Evolutionary conservation across 23 tunicate genomes (phyloP).

Genomic region (Trididemnum clinides): DNA sequence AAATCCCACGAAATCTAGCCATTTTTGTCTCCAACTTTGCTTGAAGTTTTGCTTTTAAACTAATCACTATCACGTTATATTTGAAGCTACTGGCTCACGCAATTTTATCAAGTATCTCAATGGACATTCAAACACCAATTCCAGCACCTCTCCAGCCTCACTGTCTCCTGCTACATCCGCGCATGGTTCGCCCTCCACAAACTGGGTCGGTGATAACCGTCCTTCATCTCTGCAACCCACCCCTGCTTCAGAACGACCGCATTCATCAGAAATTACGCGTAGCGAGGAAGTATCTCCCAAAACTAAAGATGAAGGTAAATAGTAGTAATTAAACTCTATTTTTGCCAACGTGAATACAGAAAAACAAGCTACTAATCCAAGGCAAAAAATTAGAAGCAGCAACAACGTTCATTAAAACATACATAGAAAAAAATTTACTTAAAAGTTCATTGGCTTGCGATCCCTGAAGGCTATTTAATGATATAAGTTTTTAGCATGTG

Average conservation of each 20-base stretch:
- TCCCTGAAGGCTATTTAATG: too few species aligned
- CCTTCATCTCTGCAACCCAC: constrained; percentile 22
- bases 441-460: too few species aligned
- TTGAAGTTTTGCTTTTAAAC: not conserved
- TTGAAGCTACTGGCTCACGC: constrained; percentile 24
- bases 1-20: not conserved
- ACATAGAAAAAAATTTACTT: too few species aligned
- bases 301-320: constrained; percentile 2
- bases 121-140: constrained; percentile 11
- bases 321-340: too few species aligned
- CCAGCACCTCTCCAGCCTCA: constrained; percentile 46
- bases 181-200: constrained; percentile 41
- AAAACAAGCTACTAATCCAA: too few species aligned
- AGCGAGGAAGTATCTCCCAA: constrained; percentile 17
- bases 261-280: constrained; percentile 10
- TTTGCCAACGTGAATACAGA: too few species aligned
- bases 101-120: too few species aligned
- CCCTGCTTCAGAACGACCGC: not conserved
- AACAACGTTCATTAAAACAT: too few species aligned
- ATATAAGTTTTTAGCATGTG: too few species aligned
- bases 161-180: constrained; percentile 41
- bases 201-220: not conserved
- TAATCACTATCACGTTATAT: not conserved
- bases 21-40: not conserved
- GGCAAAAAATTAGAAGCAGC: too few species aligned